Conservation (phyloP, 2,797 vertebrate species). For the Phoxinus dragarum region DNA sequence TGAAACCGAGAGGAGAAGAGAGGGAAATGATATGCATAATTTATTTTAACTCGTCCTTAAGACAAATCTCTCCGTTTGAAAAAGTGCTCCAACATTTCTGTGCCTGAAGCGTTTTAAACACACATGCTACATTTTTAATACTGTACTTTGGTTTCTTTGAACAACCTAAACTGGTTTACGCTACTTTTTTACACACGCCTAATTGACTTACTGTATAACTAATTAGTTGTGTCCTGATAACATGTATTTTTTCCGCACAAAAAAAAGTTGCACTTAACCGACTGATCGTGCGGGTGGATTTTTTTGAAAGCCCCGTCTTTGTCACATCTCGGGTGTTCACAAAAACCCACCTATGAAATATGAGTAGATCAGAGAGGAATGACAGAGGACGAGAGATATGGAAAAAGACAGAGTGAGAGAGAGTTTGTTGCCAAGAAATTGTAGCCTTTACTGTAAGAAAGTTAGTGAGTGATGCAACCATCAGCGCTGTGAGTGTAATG, state of each 20-base stretch:
- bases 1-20: conserved; percentile 70
- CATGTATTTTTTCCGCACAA: conserved; percentile 70
- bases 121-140: conserved; percentile 91
- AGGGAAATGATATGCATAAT: conserved; percentile 85
- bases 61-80: conserved; percentile 83
- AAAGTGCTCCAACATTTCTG: conserved; percentile 82
- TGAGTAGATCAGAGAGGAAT: conserved; percentile 34
- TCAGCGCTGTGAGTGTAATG: conserved; percentile 81
- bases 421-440: conserved; percentile 40
- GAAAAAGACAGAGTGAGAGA: conserved; percentile 4
- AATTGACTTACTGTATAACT: conserved; percentile 89
- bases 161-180: conserved; percentile 87
- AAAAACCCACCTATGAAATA: conserved; percentile 37
- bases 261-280: background rate
- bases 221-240: conserved; percentile 86
- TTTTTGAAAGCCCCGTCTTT: background rate
- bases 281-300: conserved; percentile 28
- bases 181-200: conserved; percentile 86
- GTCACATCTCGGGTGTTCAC: conserved; percentile 38
- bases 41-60: conserved; percentile 86
- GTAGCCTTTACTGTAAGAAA: conserved; percentile 55
- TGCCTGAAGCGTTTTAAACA: conserved; percentile 82
- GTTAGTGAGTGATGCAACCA: conserved; percentile 80
- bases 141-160: conserved; percentile 88
- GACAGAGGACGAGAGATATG: conserved; percentile 9